Evolutionary conservation across 37 sponge, comb jelly and placozoan genomes (phyloP), one percentile per base, ranked within the genome.

Genomic region (Agelas oroides): DNA sequence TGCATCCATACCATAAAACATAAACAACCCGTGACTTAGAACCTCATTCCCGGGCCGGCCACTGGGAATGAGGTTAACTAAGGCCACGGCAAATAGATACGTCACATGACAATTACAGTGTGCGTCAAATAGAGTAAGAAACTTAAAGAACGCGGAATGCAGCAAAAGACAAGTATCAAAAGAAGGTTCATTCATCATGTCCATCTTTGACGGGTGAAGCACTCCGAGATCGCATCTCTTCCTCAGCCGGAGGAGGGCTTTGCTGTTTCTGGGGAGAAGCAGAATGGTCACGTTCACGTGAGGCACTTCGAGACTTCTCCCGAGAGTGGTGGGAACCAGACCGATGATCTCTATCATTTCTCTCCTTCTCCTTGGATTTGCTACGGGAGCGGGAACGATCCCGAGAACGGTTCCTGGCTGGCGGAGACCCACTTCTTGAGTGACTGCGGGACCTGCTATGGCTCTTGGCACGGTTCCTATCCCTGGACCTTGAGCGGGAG

Each of bases 131-230:
- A 46, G 46, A 46, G 46, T 46, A 46, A 46, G 8, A 46, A 12
- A 8, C 46, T 12, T 8, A 46, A 46, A 46, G 8, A 12, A 46
- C 46, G 46, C 46, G 8, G 8, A 12, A 46, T 8, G 46, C 46
- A 46, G 46, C 46, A 46, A 46, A 46, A 19, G 18, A 18, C 58
- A 56, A 28, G 27, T 61, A 61, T 23, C n/a, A 61, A 61, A 61
- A 61, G 62, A 25, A 25, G 62, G 62, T 61, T 25, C 35, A 80
- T 63, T 86, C 72, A 41, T 86, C 87, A 40, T 46, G 64, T 27
- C 75, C 87, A 34, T 79, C 75, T 37, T 53, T 38, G 3, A 52
- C 80, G 64, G 87, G 87, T 17, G 87, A 86, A 23, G 72, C 79
- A 63, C 87, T 86, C 25, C 72, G 62, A 11, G 80, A 79, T 18